Percentiles rank a stretch among this genome's conserved stretches.
phyloP scores from a whole-genome alignment of 2,888 invertebrate species.

The Oxytorus armatus region DNA sequence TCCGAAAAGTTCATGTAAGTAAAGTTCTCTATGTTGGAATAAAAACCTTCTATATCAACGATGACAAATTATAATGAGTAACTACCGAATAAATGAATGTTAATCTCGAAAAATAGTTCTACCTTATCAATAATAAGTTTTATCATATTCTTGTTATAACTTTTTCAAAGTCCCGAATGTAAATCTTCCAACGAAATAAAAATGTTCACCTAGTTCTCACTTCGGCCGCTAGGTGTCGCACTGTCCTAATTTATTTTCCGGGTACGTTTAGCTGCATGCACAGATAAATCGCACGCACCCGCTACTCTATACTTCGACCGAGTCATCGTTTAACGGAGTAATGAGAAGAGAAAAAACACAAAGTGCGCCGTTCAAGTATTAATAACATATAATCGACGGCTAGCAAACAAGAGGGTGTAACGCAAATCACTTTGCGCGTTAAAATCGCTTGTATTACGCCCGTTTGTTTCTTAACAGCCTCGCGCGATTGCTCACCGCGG shows the following conservation, averaged over 20 bases:
- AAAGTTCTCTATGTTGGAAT: too few species aligned
- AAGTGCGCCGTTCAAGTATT: not conserved
- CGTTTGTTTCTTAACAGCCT: not conserved
- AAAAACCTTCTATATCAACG: too few species aligned
- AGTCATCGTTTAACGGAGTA: too few species aligned
- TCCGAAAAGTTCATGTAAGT: too few species aligned
- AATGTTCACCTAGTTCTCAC: not conserved
- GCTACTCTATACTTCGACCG: not conserved
- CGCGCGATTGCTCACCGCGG: too few species aligned
- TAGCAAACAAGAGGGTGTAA: not conserved
- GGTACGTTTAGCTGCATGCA: not conserved
- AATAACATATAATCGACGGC: not conserved
- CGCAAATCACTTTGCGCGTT: not conserved
- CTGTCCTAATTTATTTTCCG: not conserved
- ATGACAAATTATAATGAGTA: too few species aligned
- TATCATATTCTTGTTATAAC: too few species aligned
- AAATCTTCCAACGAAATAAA: constrained; percentile 2
- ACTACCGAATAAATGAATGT: too few species aligned
- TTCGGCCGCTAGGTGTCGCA: constrained; percentile 19
- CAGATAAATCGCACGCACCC: not conserved
- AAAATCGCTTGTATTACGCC: not conserved
- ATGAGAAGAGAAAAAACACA: not conserved
- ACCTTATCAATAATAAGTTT: too few species aligned
- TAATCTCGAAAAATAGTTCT: too few species aligned
- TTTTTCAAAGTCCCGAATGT: too few species aligned